These are phyloP conservation scores for Diadumene lineata DNA, from an alignment of 92 coral and sea anemone genomes.

Conservation along the genomic window DNA sequence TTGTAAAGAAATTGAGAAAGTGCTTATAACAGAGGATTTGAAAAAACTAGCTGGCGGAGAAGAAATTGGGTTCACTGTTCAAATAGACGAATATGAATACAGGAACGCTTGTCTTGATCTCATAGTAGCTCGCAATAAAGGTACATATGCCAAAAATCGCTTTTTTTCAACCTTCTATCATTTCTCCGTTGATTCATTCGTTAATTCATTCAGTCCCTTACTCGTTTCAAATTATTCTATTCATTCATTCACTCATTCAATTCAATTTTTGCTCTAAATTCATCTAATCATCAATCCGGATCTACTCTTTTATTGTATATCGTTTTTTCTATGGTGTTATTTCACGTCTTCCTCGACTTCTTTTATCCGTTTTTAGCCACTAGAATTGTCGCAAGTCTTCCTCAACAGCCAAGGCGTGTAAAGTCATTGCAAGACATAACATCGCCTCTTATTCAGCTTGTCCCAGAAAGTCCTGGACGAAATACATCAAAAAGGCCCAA, in stretches of 20 bases:
- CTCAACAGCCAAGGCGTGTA: neutral
- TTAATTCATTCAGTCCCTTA: neutral
- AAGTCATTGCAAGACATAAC: conserved; percentile 35
- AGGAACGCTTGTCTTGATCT: conserved; percentile 66
- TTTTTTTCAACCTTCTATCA: neutral
- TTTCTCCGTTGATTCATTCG: neutral
- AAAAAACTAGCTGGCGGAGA: conserved; percentile 30
- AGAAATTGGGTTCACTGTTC: conserved; percentile 42
- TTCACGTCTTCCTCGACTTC: neutral
- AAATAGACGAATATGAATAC: conserved; percentile 50
- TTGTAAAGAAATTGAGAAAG: conserved; percentile 36
- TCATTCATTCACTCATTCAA: neutral
- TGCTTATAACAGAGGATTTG: conserved; percentile 60
- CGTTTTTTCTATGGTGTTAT: neutral
- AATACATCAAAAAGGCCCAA: neutral
- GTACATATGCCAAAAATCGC: too few species aligned
- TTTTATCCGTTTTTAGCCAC: neutral
- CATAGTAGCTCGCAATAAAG: conserved; percentile 31
- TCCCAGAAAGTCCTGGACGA: neutral
- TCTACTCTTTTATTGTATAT: neutral
- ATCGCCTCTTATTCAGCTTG: conserved; percentile 8
- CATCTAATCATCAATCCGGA: neutral
- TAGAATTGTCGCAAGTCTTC: neutral
- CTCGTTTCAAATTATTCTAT: neutral
- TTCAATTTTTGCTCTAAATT: neutral